A percentile compares a stretch with the other conserved stretches of the same genome.
These are phyloP conservation scores for Theocolax elegans DNA, from an alignment of 1,140 invertebrate species.

Conservation along the genomic window DNA sequence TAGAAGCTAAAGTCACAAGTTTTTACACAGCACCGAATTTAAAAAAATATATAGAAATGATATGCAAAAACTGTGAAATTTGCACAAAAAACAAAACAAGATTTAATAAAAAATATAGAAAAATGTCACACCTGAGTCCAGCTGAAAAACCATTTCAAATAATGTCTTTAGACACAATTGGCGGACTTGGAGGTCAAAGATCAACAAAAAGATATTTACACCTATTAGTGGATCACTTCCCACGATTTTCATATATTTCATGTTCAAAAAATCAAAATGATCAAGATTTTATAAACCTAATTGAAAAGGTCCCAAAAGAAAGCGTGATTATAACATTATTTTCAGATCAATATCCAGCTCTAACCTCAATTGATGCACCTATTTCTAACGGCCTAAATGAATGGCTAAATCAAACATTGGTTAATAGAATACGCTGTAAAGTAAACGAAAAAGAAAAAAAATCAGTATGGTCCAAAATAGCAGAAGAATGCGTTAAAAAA, in stretches of 20 bases:
- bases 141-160: conserved; percentile 55
- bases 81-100: conserved; percentile 45
- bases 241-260: conserved; percentile 52
- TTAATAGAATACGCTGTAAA: too few relatives aligned
- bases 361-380: too few relatives aligned
- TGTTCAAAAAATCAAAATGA: conserved; percentile 56
- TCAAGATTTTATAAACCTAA: conserved; percentile 56
- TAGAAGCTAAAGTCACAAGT: conserved; percentile 29
- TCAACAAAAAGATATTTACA: conserved; percentile 56
- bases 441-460: too few relatives aligned
- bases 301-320: too few relatives aligned
- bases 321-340: too few relatives aligned
- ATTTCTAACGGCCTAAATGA: too few relatives aligned
- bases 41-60: conserved; percentile 27
- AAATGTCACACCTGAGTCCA: conserved; percentile 46
- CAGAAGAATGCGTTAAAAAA: too few relatives aligned
- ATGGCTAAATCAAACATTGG: too few relatives aligned
- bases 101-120: conserved; percentile 31
- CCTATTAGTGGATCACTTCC: conserved; percentile 52
- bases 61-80: conserved; percentile 27
- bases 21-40: conserved; percentile 35
- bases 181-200: conserved; percentile 51
- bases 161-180: conserved; percentile 55
- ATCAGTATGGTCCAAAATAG: too few relatives aligned
- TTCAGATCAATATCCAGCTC: too few relatives aligned